Conservation (phyloP, 2,113 vertebrate species). For the Junco hyemalis region DNA sequence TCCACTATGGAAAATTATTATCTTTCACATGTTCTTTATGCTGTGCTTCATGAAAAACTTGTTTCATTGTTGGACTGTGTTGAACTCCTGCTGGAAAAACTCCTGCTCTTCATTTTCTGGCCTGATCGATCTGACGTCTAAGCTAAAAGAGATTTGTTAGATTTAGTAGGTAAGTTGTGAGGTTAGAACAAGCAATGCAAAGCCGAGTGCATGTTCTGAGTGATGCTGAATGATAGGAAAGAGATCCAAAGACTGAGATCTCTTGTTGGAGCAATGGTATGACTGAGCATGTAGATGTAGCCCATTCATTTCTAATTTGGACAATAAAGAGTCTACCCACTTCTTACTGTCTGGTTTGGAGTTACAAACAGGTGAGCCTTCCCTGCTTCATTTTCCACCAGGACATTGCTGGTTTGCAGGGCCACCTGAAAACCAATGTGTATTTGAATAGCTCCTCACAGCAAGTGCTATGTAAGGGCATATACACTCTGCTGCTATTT, state of each 20-base stretch:
- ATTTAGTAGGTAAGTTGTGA: neutral
- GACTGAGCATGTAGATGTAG: neutral
- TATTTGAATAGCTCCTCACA: neutral
- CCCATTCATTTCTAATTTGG: constrained; percentile 20
- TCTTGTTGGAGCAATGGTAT: neutral
- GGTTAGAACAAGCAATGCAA: neutral
- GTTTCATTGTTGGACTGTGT: neutral
- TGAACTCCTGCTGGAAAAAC: neutral
- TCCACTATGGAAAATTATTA: neutral
- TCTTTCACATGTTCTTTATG: neutral
- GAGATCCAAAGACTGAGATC: neutral
- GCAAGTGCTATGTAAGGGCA: constrained; percentile 21
- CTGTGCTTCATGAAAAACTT: neutral
- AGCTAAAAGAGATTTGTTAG: neutral
- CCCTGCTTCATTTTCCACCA: neutral
- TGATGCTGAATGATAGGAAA: neutral
- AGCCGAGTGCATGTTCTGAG: neutral
- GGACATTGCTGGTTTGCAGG: neutral
- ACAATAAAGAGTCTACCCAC: neutral
- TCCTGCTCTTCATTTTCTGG: neutral
- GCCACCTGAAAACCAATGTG: neutral
- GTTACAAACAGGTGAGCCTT: neutral
- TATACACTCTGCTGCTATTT: constrained; percentile 26
- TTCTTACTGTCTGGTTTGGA: neutral
- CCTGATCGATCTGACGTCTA: neutral